Base-by-base conservation (phyloP, 1,140 invertebrate species). In the Tetramorium parvispinum region DNA sequence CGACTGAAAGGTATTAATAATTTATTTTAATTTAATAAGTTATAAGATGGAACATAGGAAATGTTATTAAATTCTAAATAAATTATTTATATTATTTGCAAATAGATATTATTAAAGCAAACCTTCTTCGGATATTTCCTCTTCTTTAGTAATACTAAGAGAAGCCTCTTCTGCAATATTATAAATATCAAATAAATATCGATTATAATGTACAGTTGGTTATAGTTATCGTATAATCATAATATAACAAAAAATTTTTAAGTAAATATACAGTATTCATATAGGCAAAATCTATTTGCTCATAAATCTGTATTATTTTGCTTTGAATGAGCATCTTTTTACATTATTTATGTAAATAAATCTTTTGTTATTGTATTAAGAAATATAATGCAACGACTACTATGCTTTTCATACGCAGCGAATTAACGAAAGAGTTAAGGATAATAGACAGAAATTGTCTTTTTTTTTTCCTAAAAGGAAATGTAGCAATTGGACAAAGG, bases 101-200 rank as follows among this genome's bases (percentile, higher is more conserved):
- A 66, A 51, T 16, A 43, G 3, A 59, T 73, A 61, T 51, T 43
- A 40, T 37, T 6, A 66, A 55, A 2, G 85, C 76, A 43, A 93
- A 94, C 95, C 95, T 94, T 96, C 95, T 92, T 95, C 94, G 65
- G 92, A 93, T 57, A 96, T 94, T 87, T 96, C 96, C 76, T 94
- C 94, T 93, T 96, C 95, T 89, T 94, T 95, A 7, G 96, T 96
- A 66, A 96, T 96, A 89, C 96, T 96, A n/a, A 96, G 94, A 75
- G 95, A 95, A 46, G 95, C 96, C 89, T 95, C 96, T 94, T 96
- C 96, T 96, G 94, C 43, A 94, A 94, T 57, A 24, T 21, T 70
- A 57, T 8, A 86, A 66, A 68, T 66, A 65, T 70, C 0, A 37
- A 78, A 87, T 0, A 68, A 79, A 68, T 88, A 3, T 73, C 7